Evolutionary conservation across 1,140 invertebrate genomes (phyloP), one percentile per base, ranked within the genome.

Genomic region (Homarus americanus): DNA sequence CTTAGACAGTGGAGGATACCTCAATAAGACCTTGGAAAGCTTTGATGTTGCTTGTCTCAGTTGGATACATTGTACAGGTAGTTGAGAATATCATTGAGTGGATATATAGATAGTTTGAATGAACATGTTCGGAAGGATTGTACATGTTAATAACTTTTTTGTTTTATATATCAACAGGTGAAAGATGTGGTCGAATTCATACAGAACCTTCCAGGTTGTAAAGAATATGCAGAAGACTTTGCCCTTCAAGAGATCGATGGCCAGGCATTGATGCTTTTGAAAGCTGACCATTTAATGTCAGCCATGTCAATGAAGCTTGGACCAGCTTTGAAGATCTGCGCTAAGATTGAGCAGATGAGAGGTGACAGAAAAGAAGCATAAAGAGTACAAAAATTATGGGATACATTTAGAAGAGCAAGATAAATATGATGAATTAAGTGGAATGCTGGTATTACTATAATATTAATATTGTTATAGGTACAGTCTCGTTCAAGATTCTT

Each of bases 221-320:
- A 96, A 1, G 97, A 98, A 93, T 99, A 99, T 93, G 98, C 98
- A 0, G 98, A 99, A 93, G 98, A 99, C 94, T 99, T 99, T 95
- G 96, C 97, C 0, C 96, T 97, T 82, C 98, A 99, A 94, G 98
- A 99, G 94, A 99, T 99, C 92, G 98, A 99, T 93, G 98, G 98
- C 0, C 98, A 99, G 94, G 98, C 98, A 9, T 94, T 99, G 34
- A 96, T 99, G 95, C 95, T 99, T 73, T 96, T 99, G n/a, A 98
- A 98, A 94, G 98, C 98, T 91, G 98, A 99, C 93, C 98, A 99
- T 95, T 94, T 99, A 15, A 98, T 99, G 95, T 97, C 97, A 41
- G 97, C 98, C 5, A 98, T 99, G 96, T 97, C 96, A 53, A 99
- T 99, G 96, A 99, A 99, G 93, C 95, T 99, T 0, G 98, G 98